Conservation (phyloP, 2,888 invertebrate species). For the Uloborus plumipes region DNA sequence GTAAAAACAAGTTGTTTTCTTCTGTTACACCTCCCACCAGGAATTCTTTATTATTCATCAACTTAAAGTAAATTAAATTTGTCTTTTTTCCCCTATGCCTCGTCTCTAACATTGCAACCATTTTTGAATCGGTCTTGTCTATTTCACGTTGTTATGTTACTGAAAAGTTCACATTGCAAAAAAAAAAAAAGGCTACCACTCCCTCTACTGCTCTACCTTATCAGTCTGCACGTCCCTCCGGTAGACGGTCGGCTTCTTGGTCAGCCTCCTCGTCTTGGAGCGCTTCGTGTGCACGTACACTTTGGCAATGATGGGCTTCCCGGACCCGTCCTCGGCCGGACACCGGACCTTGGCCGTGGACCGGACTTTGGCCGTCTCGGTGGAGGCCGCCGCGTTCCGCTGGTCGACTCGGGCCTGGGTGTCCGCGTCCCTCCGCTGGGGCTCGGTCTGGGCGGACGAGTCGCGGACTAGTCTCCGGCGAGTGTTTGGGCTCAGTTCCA, state of each 20-base stretch:
- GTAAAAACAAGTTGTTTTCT: no score
- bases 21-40: no score
- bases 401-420: constrained; percentile 30
- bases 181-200: no score
- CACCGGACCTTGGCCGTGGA: constrained; percentile 23
- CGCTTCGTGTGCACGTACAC: constrained; percentile 61
- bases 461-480: constrained; percentile 28
- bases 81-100: no score
- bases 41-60: no score
- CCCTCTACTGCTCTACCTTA: constrained; percentile 16
- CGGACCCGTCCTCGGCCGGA: constrained; percentile 17
- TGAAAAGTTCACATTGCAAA: no score
- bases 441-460: constrained; percentile 49
- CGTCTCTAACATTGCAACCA: no score
- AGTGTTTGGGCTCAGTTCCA: constrained; percentile 31
- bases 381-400: constrained; percentile 21
- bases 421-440: constrained; percentile 15
- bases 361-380: not conserved
- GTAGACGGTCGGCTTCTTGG: constrained; percentile 38
- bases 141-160: no score
- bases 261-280: constrained; percentile 11
- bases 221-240: constrained; percentile 38
- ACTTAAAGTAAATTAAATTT: no score
- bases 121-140: no score
- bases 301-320: constrained; percentile 56